These are phyloP conservation scores for Dendronephthya gigantea DNA, from an alignment of 64 coral and sea anemone genomes.

Conservation along the genomic window DNA sequence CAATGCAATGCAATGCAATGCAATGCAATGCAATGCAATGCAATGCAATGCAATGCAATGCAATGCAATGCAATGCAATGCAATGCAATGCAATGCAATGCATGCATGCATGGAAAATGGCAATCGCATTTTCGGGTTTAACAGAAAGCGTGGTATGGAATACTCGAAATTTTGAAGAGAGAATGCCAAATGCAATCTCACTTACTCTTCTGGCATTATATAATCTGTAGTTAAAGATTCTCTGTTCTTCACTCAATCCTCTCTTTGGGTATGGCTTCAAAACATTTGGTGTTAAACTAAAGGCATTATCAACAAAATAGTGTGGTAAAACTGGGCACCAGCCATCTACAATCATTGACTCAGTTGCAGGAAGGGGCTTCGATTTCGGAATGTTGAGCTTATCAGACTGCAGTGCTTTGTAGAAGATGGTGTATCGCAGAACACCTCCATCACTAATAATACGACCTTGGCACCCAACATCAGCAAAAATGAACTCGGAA, in stretches of 20 bases:
- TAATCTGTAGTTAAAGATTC: neutral
- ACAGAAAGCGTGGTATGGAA: neutral
- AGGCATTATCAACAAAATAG: neutral
- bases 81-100: neutral
- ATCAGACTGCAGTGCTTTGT: no score
- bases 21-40: no score
- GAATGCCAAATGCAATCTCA: neutral
- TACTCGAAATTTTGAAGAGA: no score
- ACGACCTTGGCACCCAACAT: no score
- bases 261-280: neutral
- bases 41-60: no score
- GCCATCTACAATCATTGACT: neutral
- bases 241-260: neutral
- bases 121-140: neutral
- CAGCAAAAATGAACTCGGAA: no score
- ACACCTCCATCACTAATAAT: neutral
- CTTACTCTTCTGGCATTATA: neutral
- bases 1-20: no score
- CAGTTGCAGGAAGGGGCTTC: no score
- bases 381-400: no score
- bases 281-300: neutral
- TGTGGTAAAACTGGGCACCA: neutral
- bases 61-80: neutral
- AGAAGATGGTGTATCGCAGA: no score
- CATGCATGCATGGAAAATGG: neutral